Conservation (phyloP, 2,113 vertebrate species). For the Vireo altiloquus region DNA sequence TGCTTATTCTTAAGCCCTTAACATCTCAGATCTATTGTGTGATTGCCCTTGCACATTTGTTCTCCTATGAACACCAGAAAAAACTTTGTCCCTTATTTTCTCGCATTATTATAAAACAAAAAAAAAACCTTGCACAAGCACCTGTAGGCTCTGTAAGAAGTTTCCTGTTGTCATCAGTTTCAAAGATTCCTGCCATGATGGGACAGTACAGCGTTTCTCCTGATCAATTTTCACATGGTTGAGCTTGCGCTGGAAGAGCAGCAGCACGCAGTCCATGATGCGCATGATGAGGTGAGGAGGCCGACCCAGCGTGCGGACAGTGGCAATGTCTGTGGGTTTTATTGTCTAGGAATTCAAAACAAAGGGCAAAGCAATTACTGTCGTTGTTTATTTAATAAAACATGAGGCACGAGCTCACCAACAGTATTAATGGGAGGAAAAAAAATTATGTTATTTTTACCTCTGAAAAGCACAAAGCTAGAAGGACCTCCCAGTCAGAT, state of each 20-base stretch:
- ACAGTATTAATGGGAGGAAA: background rate
- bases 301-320: conserved; percentile 88
- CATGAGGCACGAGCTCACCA: background rate
- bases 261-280: conserved; percentile 96
- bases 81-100: background rate
- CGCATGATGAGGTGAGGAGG: conserved; percentile 97
- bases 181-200: conserved; percentile 95
- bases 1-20: background rate
- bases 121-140: conserved; percentile 5
- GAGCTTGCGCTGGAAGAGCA: conserved; percentile 89
- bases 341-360: conserved; percentile 80
- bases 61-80: background rate
- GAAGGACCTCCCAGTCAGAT: background rate
- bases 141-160: conserved; percentile 93
- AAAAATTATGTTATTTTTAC: background rate
- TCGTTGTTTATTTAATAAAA: background rate
- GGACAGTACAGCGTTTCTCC: conserved; percentile 80
- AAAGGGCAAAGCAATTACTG: background rate
- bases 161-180: conserved; percentile 96
- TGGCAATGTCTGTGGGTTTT: conserved; percentile 92
- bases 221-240: conserved; percentile 83
- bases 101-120: background rate
- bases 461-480: background rate
- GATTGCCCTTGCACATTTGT: background rate
- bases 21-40: background rate